Evolutionary conservation across 2,888 invertebrate species (phyloP), one percentile per base, ranked within the genome.

Genomic region (Blomia tropicalis): DNA sequence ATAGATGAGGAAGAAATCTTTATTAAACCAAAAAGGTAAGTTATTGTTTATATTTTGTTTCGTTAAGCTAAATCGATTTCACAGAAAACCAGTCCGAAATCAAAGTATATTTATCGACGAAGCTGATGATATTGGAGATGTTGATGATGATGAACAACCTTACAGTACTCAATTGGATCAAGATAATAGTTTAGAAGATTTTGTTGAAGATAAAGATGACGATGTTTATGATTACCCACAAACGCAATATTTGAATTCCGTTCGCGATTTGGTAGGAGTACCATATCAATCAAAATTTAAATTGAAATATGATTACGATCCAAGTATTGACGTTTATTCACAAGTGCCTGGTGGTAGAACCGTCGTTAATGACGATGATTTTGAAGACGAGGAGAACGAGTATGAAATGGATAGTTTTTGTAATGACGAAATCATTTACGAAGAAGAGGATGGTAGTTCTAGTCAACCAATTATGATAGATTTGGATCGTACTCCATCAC

Each of bases 391-490:
- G n/a, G n/a, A n/a, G n/a, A n/a, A n/a, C n/a, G n/a, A n/a, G n/a
- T 59, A 59, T n/a, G 30, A 59, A 17, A 30, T 30, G 29, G 59
- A 59, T 30, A 47, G 47, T 23, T 59, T 59, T 19, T 59, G 59
- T 47, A 47, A 59, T 60, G 60, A 60, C 43, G 47, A 32, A 27
- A 17, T 69, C 81, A 81, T 22, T 72, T 82, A 63, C 81, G 76
- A 73, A 74, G 36, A n/a, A n/a, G n/a, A n/a, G n/a, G n/a, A n/a
- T n/a, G n/a, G n/a, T n/a, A n/a, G n/a, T n/a, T n/a, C n/a, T n/a
- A n/a, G n/a, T n/a, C n/a, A n/a, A n/a, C n/a, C n/a, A n/a, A n/a
- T n/a, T n/a, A n/a, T n/a, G n/a, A n/a, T n/a, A n/a, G n/a, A n/a
- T n/a, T n/a, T n/a, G n/a, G n/a, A n/a, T n/a, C n/a, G n/a, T n/a